phyloP scores from a whole-genome alignment of 2,797 vertebrate genomes.

The Morelia viridis region DNA sequence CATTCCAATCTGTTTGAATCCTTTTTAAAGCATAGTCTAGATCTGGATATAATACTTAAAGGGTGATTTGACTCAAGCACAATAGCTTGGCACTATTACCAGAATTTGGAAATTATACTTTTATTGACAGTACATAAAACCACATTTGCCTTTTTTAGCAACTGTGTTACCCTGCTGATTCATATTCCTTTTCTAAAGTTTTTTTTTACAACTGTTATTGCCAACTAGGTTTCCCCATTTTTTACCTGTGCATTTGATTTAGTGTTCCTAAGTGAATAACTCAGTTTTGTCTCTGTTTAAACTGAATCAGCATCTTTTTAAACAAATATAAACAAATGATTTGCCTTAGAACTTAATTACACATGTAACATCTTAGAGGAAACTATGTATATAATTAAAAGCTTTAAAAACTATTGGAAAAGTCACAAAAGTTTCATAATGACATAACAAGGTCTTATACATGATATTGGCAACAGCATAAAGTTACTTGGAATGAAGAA shows the following conservation, averaged over 20 bases:
- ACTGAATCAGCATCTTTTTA: not conserved
- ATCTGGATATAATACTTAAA: not conserved
- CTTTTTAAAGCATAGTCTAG: not conserved
- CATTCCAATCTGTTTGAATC: not conserved
- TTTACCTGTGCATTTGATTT: not conserved
- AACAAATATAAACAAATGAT: not conserved
- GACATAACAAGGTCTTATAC: not conserved
- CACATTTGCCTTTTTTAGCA: not conserved
- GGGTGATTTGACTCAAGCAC: not conserved
- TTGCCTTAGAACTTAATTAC: not conserved
- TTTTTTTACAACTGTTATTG: not conserved
- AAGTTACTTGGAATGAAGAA: rapidly evolving
- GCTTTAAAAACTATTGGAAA: not conserved
- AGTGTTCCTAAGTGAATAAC: not conserved
- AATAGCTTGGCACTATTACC: not conserved
- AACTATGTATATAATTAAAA: not conserved
- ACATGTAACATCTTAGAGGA: not conserved
- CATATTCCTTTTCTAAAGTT: not conserved
- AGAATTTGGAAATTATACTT: not conserved
- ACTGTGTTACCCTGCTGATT: not conserved
- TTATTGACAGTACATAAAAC: not conserved
- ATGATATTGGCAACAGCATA: not conserved
- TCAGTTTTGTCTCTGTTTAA: not conserved
- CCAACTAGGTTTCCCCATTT: not conserved
- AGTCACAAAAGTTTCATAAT: not conserved